phyloP scores from a whole-genome alignment of 2,797 vertebrate genomes.

The Pseudopleuronectes americanus region DNA sequence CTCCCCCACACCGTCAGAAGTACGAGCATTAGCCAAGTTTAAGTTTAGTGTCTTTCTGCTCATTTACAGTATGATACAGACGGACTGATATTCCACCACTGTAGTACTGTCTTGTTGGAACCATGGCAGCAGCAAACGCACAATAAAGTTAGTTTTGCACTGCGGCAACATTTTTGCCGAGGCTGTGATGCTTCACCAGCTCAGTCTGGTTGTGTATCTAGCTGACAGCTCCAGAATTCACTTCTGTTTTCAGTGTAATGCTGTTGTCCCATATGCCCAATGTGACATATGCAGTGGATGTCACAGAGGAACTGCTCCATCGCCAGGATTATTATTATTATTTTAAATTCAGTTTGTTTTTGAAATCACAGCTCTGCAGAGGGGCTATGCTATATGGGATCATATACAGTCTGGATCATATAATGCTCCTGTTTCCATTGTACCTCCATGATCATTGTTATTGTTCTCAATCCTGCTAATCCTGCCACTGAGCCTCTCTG shows the following conservation, averaged over 20 bases:
- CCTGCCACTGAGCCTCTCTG: constrained; percentile 41
- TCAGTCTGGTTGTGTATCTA: constrained; percentile 37
- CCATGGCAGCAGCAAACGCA: constrained; percentile 31
- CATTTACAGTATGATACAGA: constrained; percentile 36
- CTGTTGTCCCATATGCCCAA: constrained; percentile 48
- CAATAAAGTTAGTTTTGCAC: constrained; percentile 39
- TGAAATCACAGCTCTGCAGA: constrained; percentile 29
- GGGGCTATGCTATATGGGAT: constrained; percentile 15
- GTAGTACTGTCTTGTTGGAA: constrained; percentile 49
- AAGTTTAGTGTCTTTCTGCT: constrained; percentile 35
- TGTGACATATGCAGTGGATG: constrained; percentile 34
- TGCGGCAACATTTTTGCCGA: constrained; percentile 31
- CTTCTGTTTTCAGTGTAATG: constrained; percentile 36
- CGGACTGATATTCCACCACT: constrained; percentile 50
- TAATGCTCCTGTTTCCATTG: constrained; percentile 36
- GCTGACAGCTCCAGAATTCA: constrained; percentile 35
- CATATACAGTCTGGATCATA: constrained; percentile 13
- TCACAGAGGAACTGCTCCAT: constrained; percentile 28
- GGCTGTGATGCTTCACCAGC: constrained; percentile 26
- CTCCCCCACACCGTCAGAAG: constrained; percentile 46
- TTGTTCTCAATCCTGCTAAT: constrained; percentile 62
- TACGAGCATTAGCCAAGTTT: constrained; percentile 35
- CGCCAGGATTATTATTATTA: constrained; percentile 2
- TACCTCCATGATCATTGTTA: constrained; percentile 50
- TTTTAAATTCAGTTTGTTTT: constrained; percentile 36